These are phyloP conservation scores for Istiophorus platypterus DNA, from an alignment of 2,113 vertebrate species.

Conservation along the genomic window DNA sequence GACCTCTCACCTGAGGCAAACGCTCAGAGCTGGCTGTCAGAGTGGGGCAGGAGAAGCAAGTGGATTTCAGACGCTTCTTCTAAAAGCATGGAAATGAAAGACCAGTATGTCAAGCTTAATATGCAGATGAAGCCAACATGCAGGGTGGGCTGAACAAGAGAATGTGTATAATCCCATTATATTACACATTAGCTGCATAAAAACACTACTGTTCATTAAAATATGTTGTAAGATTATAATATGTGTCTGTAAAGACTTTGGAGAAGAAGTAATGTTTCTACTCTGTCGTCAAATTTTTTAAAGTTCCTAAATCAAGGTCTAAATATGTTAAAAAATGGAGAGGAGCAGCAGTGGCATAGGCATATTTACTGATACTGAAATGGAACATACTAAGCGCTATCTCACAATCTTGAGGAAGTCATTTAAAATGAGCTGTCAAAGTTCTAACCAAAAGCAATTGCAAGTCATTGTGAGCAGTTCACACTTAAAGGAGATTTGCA, in stretches of 20 bases:
- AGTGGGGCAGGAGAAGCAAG: background rate
- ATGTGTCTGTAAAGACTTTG: too few species aligned
- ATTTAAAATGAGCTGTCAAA: too few species aligned
- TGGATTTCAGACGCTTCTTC: background rate
- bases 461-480: too few species aligned
- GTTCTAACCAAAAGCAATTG: too few species aligned
- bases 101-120: background rate
- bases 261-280: background rate
- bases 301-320: background rate
- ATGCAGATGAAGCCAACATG: background rate
- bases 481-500: too few species aligned
- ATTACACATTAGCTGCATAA: background rate
- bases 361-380: too few species aligned
- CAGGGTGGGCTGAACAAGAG: background rate
- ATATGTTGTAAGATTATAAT: background rate
- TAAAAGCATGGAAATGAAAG: background rate
- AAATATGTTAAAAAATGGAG: background rate
- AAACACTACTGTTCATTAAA: background rate
- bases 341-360: too few species aligned
- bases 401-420: too few species aligned
- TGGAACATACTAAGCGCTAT: too few species aligned
- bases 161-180: background rate
- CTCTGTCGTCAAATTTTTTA: too few species aligned
- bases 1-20: slow-evolving; percentile 31
- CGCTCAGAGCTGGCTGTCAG: slow-evolving; percentile 9